Evolutionary conservation across 2,888 invertebrate species (phyloP).

Genomic region (Diploptera punctata): DNA sequence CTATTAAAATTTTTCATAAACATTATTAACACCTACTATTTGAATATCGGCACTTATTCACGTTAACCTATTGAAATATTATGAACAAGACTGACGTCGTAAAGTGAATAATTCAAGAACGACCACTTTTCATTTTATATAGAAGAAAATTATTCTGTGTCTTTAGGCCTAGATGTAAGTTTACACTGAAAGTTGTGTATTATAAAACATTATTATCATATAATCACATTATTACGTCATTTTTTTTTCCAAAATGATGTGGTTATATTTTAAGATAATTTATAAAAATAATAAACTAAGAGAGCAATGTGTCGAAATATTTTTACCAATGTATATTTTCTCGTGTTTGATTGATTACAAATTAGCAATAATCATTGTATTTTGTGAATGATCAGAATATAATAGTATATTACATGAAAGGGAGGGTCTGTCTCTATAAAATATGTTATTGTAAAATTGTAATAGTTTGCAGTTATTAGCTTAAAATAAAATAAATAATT

Average conservation of each 20-base stretch:
- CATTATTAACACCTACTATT: too few relatives aligned
- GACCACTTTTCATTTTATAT: neutral
- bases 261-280: neutral
- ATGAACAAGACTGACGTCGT: conserved; percentile 15
- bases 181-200: neutral
- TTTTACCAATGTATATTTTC: conserved; percentile 27
- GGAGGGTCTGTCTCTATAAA: too few relatives aligned
- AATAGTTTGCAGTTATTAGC: too few relatives aligned
- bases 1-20: too few relatives aligned
- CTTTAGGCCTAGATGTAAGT: neutral
- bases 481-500: too few relatives aligned
- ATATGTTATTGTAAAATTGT: too few relatives aligned
- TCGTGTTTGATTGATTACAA: conserved; percentile 25
- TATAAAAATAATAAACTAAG: neutral
- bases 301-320: conserved; percentile 22
- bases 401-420: too few relatives aligned
- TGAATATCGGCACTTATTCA: neutral
- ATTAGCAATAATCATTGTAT: conserved; percentile 30
- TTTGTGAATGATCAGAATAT: too few relatives aligned
- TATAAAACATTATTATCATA: neutral
- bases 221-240: neutral
- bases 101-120: neutral
- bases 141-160: neutral
- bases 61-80: neutral
- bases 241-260: neutral